A percentile compares a stretch with the other conserved stretches of the same genome.
phyloP scores from a whole-genome alignment of 1,140 invertebrate genomes.

The Leptoteleia sp. region DNA sequence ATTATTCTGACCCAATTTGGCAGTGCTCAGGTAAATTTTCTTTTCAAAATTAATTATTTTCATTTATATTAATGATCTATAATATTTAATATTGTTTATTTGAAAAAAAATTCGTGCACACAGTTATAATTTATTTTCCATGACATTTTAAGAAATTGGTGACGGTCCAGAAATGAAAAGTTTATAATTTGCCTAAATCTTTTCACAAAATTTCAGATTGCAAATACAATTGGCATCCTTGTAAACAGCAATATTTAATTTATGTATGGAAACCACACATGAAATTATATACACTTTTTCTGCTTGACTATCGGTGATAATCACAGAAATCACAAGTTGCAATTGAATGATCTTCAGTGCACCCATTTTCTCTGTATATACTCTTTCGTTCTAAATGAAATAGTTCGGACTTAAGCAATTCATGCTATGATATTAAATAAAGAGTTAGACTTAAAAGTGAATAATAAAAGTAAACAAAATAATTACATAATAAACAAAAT shows the following conservation, averaged over 20 bases:
- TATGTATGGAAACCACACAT: constrained; percentile 6
- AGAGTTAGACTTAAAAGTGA: too few species aligned
- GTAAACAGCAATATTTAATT: constrained; percentile 1
- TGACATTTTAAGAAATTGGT: constrained; percentile 16
- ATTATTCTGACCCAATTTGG: constrained; percentile 18
- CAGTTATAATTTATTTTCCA: constrained; percentile 22
- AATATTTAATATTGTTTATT: too few species aligned
- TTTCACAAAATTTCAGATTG: constrained; percentile 25
- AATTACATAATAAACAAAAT: too few species aligned
- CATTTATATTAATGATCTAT: too few species aligned
- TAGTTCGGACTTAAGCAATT: too few species aligned
- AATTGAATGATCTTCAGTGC: constrained; percentile 20
- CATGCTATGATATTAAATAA: too few species aligned
- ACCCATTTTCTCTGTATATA: constrained; percentile 47
- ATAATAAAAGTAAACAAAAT: too few species aligned
- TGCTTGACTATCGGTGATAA: constrained; percentile 18
- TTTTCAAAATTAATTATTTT: background rate
- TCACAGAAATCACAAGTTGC: constrained; percentile 16
- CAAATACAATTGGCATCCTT: constrained; percentile 5
- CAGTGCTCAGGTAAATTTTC: constrained; percentile 11
- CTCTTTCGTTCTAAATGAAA: constrained; percentile 1
- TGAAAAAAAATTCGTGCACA: too few species aligned
- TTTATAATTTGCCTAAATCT: constrained; percentile 9
- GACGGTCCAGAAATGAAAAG: constrained; percentile 1
- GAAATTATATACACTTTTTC: background rate